Evolutionary conservation across 2,888 invertebrate species (phyloP), one percentile per base, ranked within the genome.

Genomic region (Pocota personata): DNA sequence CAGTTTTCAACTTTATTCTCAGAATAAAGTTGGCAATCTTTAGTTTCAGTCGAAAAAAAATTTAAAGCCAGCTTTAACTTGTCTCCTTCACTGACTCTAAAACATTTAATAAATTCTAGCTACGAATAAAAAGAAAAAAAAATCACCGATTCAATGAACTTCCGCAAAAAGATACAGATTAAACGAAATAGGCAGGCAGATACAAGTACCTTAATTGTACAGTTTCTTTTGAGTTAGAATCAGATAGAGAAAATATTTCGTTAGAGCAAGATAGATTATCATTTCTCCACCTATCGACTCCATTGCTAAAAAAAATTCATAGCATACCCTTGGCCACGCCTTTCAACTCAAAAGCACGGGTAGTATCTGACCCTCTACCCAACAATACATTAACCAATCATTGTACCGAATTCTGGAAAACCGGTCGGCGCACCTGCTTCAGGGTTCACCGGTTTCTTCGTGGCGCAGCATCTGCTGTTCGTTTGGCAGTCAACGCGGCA

Each of bases 361-460:
- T 21, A 57, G 40, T 27, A 12, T 37, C 66, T 12, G 50, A 24
- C 79, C 75, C 52, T 21, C 50, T 60, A 5, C n/a, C 3, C 8
- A 37, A 2, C 5, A 14, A 27, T 21, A 21, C 14, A 4, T 46
- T 50, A 50, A 21, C 80, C 84, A 86, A 86, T 80, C 30, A 64
- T 14, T 60, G 24, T 27, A 16, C 16, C 55, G n/a, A 40, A 30
- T 64, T 58, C 40, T 2, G 12, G 3, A 60, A 69, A 66, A 80
- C 84, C 75, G 58, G 80, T 78, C 37, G 58, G 84, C 75, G 80
- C 80, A 86, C 84, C 80, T 86, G 84, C 58, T 57, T 30, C 21
- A 43, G 27, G 52, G 46, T 71, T 71, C 50, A 50, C 46, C 60
- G 40, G 21, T 57, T 69, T 14, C 48, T 24, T 10, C 2, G 19